A percentile compares a stretch with the other conserved stretches of the same genome.
phyloP scores from a whole-genome alignment of 1,140 invertebrate species.

The Druon quercuslanigerum region DNA sequence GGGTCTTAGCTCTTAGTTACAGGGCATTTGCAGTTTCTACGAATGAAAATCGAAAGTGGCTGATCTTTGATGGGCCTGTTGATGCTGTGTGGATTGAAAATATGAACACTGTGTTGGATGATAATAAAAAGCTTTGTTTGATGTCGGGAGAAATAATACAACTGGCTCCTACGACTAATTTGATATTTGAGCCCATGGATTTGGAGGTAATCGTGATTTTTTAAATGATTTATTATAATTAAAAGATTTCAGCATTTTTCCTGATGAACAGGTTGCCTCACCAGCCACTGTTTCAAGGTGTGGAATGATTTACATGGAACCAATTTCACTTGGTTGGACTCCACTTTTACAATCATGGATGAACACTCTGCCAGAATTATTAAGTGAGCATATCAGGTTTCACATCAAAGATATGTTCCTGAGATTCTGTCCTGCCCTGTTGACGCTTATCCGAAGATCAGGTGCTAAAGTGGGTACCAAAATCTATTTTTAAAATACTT shows the following conservation, averaged over 20 bases:
- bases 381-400: slow-evolving; percentile 82
- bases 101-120: slow-evolving; percentile 97
- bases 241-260: neutral
- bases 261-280: slow-evolving; percentile 83
- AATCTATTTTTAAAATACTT: slow-evolving; percentile 35
- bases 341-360: slow-evolving; percentile 92
- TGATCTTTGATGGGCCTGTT: slow-evolving; percentile 96
- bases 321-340: slow-evolving; percentile 90
- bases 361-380: slow-evolving; percentile 83
- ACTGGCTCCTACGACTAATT: slow-evolving; percentile 91
- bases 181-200: slow-evolving; percentile 97
- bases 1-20: slow-evolving; percentile 94
- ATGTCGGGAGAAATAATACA: slow-evolving; percentile 97
- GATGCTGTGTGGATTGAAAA: slow-evolving; percentile 99
- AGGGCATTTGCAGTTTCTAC: slow-evolving; percentile 90
- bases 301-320: slow-evolving; percentile 98
- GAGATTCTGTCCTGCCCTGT: slow-evolving; percentile 84
- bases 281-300: slow-evolving; percentile 92
- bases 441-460: slow-evolving; percentile 83
- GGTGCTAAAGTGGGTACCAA: slow-evolving; percentile 76
- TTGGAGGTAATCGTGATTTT: slow-evolving; percentile 78
- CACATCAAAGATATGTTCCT: slow-evolving; percentile 84
- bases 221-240: neutral
- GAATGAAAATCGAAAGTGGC: slow-evolving; percentile 88
- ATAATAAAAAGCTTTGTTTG: slow-evolving; percentile 94